Conservation (phyloP, 2,797 vertebrate genomes). For the Octomys mimax region DNA sequence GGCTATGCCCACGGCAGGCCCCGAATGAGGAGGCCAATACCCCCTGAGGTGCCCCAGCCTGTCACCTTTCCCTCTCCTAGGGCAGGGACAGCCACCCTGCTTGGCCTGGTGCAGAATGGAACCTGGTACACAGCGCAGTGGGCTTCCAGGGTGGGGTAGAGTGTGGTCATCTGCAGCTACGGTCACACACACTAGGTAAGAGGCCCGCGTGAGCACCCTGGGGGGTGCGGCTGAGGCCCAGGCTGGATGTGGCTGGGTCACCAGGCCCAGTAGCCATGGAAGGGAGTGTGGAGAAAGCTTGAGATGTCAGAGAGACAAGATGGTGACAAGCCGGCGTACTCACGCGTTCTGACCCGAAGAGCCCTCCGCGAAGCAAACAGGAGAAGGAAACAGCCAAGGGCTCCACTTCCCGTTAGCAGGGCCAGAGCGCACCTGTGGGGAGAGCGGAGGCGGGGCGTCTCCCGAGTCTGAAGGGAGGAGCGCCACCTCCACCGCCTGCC, state of each 20-base stretch:
- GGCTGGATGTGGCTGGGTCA: background rate
- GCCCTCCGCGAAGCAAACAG: background rate
- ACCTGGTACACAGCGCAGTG: accelerated
- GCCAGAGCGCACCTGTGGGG: background rate
- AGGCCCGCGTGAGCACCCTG: background rate
- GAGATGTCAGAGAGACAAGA: background rate
- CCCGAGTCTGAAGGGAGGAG: background rate
- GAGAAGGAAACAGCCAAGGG: background rate
- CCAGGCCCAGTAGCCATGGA: background rate
- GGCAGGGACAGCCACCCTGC: background rate
- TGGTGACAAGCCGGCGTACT: accelerated
- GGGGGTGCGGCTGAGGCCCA: background rate
- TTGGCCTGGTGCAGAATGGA: background rate
- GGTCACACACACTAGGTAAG: background rate
- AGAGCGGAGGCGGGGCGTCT: too few species aligned
- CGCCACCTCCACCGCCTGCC: background rate
- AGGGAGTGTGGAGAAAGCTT: accelerated
- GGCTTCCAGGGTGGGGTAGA: background rate
- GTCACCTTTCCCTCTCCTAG: too few species aligned
- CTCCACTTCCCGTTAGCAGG: background rate
- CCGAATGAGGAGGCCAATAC: background rate
- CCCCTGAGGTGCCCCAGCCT: too few species aligned
- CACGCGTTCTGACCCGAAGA: background rate
- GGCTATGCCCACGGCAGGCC: background rate
- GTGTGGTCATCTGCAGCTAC: accelerated